phyloP scores from a whole-genome alignment of 2,113 vertebrate species.

The Misgurnus mizolepis region DNA sequence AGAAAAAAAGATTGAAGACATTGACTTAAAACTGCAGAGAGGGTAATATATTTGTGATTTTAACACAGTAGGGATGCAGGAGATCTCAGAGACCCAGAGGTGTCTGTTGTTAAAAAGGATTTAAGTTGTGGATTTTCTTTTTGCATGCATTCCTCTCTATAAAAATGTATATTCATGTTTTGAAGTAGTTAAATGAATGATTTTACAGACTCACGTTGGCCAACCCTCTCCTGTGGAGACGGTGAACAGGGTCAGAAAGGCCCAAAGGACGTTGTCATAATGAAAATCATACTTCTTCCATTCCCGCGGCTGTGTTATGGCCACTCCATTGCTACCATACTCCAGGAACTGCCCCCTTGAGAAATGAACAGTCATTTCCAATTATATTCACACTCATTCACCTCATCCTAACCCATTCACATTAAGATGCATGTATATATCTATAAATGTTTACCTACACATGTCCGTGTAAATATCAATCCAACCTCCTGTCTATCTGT shows the following conservation, averaged over 20 bases:
- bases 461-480: too few relatives aligned
- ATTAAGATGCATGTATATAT: too few relatives aligned
- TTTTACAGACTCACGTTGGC: constrained; percentile 87
- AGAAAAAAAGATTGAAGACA: background rate
- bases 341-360: constrained; percentile 92
- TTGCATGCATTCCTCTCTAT: background rate
- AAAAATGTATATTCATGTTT: background rate
- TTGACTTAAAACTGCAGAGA: background rate
- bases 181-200: too few relatives aligned
- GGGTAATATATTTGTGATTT: too few relatives aligned
- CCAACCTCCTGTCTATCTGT: too few relatives aligned
- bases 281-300: constrained; percentile 99
- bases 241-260: constrained; percentile 94
- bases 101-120: background rate
- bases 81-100: background rate
- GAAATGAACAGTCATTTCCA: background rate
- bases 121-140: constrained; percentile 4
- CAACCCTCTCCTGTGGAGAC: constrained; percentile 98
- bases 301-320: constrained; percentile 82
- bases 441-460: too few relatives aligned
- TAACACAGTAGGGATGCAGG: too few relatives aligned
- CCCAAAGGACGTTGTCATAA: constrained; percentile 98
- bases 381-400: too few relatives aligned
- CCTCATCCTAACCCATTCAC: too few relatives aligned
- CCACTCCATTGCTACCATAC: constrained; percentile 85